Evolutionary conservation across 2,888 invertebrate species (phyloP).

Genomic region (Eudemis profundana): DNA sequence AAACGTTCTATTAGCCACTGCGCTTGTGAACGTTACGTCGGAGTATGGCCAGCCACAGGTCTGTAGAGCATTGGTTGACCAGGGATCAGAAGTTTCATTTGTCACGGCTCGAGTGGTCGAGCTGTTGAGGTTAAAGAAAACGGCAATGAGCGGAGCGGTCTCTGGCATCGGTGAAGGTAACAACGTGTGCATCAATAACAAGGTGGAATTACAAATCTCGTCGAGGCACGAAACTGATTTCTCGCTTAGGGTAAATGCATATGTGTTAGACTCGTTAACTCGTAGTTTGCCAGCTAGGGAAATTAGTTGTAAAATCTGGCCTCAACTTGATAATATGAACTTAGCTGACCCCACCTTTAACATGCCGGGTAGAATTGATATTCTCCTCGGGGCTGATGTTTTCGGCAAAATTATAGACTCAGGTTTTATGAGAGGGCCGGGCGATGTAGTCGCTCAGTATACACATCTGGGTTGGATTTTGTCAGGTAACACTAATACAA

Average conservation of each 20-base stretch:
- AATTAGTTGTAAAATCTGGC: conserved; percentile 4
- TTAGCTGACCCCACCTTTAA: conserved; percentile 16
- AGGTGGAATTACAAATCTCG: conserved; percentile 9
- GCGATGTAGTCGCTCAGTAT: conserved; percentile 2
- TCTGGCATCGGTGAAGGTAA: conserved; percentile 20
- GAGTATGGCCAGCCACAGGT: conserved; percentile 21
- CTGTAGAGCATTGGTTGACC: conserved; percentile 36
- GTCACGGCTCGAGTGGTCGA: conserved; percentile 24
- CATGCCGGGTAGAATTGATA: conserved; percentile 12
- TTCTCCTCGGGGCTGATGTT: conserved; percentile 18
- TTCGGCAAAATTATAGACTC: conserved; percentile 18
- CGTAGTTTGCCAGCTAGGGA: conserved; percentile 7
- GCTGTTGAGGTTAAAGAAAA: conserved; percentile 14
- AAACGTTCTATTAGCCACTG: conserved; percentile 29
- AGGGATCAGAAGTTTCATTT: conserved; percentile 34
- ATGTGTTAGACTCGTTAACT: conserved; percentile 16
- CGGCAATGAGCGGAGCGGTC: conserved; percentile 23
- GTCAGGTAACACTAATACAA: conserved; percentile 5
- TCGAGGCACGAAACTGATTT: conserved; percentile 15
- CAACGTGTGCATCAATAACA: not conserved
- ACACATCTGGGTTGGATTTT: conserved; percentile 21
- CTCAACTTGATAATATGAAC: conserved; percentile 2
- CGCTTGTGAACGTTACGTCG: conserved; percentile 30
- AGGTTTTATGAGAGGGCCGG: conserved; percentile 19
- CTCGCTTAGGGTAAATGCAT: conserved; percentile 7